Percentiles rank a stretch among this genome's conserved stretches.
phyloP scores from a whole-genome alignment of 2,797 vertebrate genomes.

The Huso huso region DNA sequence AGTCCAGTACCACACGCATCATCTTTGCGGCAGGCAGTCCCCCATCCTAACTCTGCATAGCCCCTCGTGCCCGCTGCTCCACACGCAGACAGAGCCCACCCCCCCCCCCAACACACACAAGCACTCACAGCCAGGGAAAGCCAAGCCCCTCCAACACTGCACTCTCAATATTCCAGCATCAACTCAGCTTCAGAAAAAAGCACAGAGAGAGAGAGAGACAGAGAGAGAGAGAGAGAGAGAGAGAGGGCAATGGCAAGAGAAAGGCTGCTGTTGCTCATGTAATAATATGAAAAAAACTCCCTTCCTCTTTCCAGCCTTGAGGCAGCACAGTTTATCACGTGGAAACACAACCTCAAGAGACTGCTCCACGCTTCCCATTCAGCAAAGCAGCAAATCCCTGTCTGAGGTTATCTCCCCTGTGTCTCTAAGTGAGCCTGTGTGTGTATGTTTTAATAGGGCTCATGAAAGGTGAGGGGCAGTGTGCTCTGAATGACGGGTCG shows the following conservation, averaged over 20 bases:
- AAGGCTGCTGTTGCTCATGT: not conserved
- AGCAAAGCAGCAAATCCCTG: too few relatives aligned
- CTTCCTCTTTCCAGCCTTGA: conserved; percentile 14
- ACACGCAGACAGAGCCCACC: not conserved
- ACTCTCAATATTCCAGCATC: conserved; percentile 3
- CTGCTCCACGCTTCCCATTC: not conserved
- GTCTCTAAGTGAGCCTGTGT: too few relatives aligned
- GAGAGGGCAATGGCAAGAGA: not conserved
- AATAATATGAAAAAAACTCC: not conserved
- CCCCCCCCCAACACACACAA: not conserved
- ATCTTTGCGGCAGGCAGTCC: conserved; percentile 28
- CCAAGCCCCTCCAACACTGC: conserved; percentile 1
- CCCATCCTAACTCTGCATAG: conserved; percentile 19
- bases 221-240: too few relatives aligned
- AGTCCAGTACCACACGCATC: conserved; percentile 47
- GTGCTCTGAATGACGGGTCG: too few relatives aligned
- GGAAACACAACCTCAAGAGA: conserved; percentile 23
- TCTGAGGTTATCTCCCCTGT: too few relatives aligned
- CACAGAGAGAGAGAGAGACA: not conserved
- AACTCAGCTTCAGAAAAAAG: conserved; percentile 2
- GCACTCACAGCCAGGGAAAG: not conserved
- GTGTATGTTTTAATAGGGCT: too few relatives aligned
- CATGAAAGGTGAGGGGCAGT: too few relatives aligned
- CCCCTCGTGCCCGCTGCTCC: not conserved
- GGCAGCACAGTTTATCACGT: conserved; percentile 14